Percentiles rank a stretch among this genome's conserved stretches.
These are phyloP conservation scores for Dasysyrphus tricinctus DNA, from an alignment of 2,888 invertebrate genomes.

Conservation along the genomic window DNA sequence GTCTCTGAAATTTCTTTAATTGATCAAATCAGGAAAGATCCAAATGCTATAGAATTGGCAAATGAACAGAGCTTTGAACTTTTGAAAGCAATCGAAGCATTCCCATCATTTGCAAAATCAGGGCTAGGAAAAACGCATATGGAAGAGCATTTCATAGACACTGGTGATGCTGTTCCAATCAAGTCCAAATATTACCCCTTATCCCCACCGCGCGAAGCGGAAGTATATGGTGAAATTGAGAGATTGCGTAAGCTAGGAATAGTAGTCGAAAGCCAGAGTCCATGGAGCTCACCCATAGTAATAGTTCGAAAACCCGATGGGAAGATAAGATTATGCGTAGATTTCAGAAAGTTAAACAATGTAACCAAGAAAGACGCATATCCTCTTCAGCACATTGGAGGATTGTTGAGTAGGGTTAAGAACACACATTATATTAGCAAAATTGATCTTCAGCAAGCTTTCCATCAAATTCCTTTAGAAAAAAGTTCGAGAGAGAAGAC, in stretches of 20 bases:
- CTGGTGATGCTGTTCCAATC: neutral
- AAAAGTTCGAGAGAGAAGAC: conserved; percentile 22
- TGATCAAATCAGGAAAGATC: neutral
- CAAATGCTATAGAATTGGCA: conserved; percentile 7
- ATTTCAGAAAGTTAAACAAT: neutral
- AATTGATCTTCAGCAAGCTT: conserved; percentile 20
- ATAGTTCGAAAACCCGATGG: neutral
- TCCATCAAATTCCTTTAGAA: conserved; percentile 24
- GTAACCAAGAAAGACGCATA: conserved; percentile 2
- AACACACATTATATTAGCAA: conserved; percentile 7
- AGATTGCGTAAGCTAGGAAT: neutral
- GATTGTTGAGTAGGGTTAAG: neutral
- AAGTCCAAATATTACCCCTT: conserved; percentile 10
- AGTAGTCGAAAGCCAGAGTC: conserved; percentile 1
- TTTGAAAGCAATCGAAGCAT: neutral
- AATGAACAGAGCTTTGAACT: neutral
- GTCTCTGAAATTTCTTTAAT: neutral
- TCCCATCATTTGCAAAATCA: conserved; percentile 16
- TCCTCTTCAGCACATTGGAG: neutral
- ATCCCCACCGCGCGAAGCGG: conserved; percentile 5
- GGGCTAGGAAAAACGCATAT: conserved; percentile 9
- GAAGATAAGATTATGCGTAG: conserved; percentile 4
- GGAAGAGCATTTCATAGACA: conserved; percentile 3
- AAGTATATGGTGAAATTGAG: conserved; percentile 6
- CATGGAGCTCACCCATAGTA: conserved; percentile 13